Base-by-base conservation (phyloP, 1,140 invertebrate species). In the Ptiloglossa arizonensis region DNA sequence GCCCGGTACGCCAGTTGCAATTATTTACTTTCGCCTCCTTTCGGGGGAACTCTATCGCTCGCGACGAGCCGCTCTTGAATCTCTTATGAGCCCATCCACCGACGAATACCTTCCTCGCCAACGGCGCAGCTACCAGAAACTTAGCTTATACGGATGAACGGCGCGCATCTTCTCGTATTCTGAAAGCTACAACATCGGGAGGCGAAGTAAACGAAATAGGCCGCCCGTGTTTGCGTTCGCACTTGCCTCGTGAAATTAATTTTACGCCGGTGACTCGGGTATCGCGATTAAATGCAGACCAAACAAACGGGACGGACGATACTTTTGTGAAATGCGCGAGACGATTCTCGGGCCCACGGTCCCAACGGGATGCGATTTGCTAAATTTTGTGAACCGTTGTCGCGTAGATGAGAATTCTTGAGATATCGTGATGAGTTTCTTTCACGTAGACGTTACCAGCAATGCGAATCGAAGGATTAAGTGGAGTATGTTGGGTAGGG, bases 11-110 rank as follows among this genome's bases (percentile, higher is more conserved):
- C 74, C 75, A 84, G 79, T 81, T 57, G 77, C 80, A 81, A 82
- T 83, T 86, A 86, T 86, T 86, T 74, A 66, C 70, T 75, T 32
- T 50, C 56, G 29, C 56, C 46, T 74, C 27, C 54, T 74, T 79
- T 74, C 66, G 32, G 46, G 81, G 79, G 71, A 79, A 86, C 73
- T 85, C 78, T 80, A 84, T 87, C 82, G 79, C 54, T 70, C 72
- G 63, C 69, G 73, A 76, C 83, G 68, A 54, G 73, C 79, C 69
- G 77, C 86, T 79, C 76, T 83, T 79, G 78, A 78, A 79, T 83
- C 80, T 82, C 72, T 80, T 70, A 83, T 77, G 62, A 82, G 44
- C 74, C 62, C 70, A 73, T 59, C 59, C 60, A 67, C 48, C 59
- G 44, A 17, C 67, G 57, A 79, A 70, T 57, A 57, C 81, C 63